phyloP scores from a whole-genome alignment of 2,888 invertebrate genomes.

The Himalopsyche anomala region DNA sequence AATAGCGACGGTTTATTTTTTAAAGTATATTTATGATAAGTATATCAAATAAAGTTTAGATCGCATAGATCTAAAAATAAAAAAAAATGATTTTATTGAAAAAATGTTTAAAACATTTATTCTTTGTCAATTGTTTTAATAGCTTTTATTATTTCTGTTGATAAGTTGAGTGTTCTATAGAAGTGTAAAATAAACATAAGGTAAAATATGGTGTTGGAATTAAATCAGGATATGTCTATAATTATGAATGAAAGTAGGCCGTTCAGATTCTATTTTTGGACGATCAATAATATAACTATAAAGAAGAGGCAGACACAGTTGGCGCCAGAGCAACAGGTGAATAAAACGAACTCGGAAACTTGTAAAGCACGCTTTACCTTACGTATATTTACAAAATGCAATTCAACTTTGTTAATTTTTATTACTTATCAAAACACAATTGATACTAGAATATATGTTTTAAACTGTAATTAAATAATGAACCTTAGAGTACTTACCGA shows the following conservation, averaged over 20 bases:
- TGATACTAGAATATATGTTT: not conserved
- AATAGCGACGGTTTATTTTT: too few species aligned
- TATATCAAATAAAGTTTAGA: too few species aligned
- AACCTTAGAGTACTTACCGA: not conserved
- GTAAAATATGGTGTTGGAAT: not conserved
- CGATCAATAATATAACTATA: constrained; percentile 64
- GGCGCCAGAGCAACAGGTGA: constrained; percentile 66
- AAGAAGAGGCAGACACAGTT: constrained; percentile 60
- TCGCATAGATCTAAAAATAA: too few species aligned
- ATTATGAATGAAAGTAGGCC: constrained; percentile 60
- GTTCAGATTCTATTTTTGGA: constrained; percentile 64
- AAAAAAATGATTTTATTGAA: too few species aligned
- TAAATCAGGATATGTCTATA: constrained; percentile 47
- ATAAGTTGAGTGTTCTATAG: too few species aligned
- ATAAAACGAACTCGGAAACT: constrained; percentile 7
- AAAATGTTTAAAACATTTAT: too few species aligned
- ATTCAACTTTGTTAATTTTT: not conserved
- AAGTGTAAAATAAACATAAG: too few species aligned
- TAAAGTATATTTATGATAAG: too few species aligned
- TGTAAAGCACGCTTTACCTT: not conserved
- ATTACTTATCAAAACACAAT: not conserved
- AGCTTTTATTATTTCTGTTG: too few species aligned
- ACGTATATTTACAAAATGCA: not conserved
- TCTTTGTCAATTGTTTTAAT: too few species aligned
- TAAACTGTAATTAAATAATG: not conserved